phyloP scores from a whole-genome alignment of 37 sponge, comb jelly and placozoan species.

The Bolinopsis microptera region DNA sequence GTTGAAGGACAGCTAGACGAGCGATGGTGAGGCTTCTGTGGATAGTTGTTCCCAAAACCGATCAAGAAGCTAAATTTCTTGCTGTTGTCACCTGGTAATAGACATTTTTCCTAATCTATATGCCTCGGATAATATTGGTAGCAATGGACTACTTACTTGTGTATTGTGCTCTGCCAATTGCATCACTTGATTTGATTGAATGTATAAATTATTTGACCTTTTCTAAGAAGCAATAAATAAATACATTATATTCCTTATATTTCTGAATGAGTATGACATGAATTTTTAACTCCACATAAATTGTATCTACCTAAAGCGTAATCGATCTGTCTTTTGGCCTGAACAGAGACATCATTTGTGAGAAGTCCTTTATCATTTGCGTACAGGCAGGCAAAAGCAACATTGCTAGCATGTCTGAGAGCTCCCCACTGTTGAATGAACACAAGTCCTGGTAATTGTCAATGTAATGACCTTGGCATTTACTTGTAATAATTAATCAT shows the following conservation, averaged over 20 bases:
- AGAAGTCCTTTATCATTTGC: not conserved
- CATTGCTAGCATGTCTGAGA: constrained; percentile 30
- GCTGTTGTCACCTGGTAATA: constrained; percentile 46
- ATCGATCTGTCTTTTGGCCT: not conserved
- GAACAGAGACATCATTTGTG: not conserved
- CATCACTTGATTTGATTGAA: too few species aligned
- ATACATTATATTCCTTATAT: too few species aligned
- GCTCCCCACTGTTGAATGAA: constrained; percentile 59
- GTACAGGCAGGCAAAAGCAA: constrained; percentile 29
- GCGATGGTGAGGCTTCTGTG: not conserved
- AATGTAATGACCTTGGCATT: not conserved
- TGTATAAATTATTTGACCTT: too few species aligned
- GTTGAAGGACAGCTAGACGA: constrained; percentile 6
- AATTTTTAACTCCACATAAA: too few species aligned
- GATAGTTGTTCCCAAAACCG: constrained; percentile 4
- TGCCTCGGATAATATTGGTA: too few species aligned
- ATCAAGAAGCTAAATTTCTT: constrained; percentile 18
- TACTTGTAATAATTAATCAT: not conserved
- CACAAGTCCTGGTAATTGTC: not conserved
- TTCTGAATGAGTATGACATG: too few species aligned
- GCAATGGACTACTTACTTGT: too few species aligned
- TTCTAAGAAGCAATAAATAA: too few species aligned
- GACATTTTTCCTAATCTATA: too few species aligned
- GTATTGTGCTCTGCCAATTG: not conserved
- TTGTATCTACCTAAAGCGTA: not conserved